Percentiles rank a stretch among this genome's conserved stretches.
Conservation (phyloP, 1,140 invertebrate genomes). For the Saccostrea glomerata region DNA sequence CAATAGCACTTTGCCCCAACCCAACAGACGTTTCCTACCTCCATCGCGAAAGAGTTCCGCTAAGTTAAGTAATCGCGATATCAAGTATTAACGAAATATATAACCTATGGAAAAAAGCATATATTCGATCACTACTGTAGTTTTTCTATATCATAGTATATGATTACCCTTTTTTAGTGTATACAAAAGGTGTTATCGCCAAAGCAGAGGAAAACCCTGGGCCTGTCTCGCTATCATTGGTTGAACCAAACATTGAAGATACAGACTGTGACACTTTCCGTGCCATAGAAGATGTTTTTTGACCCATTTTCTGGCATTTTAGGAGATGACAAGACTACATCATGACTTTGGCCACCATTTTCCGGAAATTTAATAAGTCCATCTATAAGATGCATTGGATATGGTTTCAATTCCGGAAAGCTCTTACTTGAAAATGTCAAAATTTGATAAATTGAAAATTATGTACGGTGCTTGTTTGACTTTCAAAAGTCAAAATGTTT, state of each 20-base stretch:
- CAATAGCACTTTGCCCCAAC: too few relatives aligned
- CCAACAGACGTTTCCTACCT: too few relatives aligned
- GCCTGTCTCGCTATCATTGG: constrained; percentile 50
- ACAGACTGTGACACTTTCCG: constrained; percentile 63
- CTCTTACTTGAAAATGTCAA: constrained; percentile 5
- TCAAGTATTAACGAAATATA: too few relatives aligned
- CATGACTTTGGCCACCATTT: constrained; percentile 10
- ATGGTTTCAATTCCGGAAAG: constrained; percentile 4
- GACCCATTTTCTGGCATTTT: constrained; percentile 54
- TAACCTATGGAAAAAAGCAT: too few relatives aligned
- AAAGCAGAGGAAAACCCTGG: constrained; percentile 42
- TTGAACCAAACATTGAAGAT: constrained; percentile 60
- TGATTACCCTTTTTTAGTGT: constrained; percentile 62
- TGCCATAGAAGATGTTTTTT: constrained; percentile 60
- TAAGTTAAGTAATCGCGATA: too few relatives aligned
- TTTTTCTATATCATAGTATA: too few relatives aligned
- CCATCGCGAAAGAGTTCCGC: too few relatives aligned
- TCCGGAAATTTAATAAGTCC: background rate
- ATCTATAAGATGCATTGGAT: background rate
- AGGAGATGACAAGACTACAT: background rate
- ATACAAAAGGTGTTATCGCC: constrained; percentile 64
- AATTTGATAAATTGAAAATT: background rate
- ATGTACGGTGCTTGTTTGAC: too few relatives aligned
- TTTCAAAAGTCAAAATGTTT: too few relatives aligned
- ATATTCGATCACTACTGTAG: too few relatives aligned